These are phyloP conservation scores for Agrotis ipsilon DNA, from an alignment of 2,888 invertebrate genomes.

Conservation along the genomic window DNA sequence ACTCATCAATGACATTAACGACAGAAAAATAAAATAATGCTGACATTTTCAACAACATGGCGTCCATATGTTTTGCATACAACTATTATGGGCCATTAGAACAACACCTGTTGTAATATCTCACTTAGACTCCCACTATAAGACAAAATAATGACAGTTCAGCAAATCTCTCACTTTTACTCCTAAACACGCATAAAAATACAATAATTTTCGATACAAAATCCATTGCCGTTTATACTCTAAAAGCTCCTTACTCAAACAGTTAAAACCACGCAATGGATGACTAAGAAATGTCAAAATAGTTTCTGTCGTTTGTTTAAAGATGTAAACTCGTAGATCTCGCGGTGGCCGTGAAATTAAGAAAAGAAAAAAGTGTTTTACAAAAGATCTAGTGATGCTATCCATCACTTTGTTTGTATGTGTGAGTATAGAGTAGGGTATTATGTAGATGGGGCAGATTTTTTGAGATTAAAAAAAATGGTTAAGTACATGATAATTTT, in stretches of 20 bases:
- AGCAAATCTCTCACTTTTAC: conserved; percentile 9
- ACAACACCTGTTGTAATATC: conserved; percentile 28
- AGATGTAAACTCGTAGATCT: conserved; percentile 28
- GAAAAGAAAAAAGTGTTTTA: conserved; percentile 30
- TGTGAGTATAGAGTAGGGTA: conserved; percentile 34
- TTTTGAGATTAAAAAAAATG: background rate
- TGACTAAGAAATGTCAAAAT: conserved; percentile 10
- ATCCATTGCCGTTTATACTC: background rate
- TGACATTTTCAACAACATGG: conserved; percentile 26
- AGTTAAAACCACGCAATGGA: conserved; percentile 9
- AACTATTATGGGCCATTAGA: conserved; percentile 23
- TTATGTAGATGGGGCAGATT: conserved; percentile 17
- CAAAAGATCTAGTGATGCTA: conserved; percentile 13
- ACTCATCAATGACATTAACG: conserved; percentile 37
- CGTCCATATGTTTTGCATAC: conserved; percentile 23
- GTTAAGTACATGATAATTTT: background rate
- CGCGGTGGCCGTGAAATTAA: conserved; percentile 49
- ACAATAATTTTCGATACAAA: background rate
- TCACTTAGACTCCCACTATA: conserved; percentile 43
- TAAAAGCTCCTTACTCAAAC: fast-evolving
- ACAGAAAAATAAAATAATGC: conserved; percentile 23
- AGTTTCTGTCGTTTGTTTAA: background rate
- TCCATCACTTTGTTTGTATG: conserved; percentile 42
- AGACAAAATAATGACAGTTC: conserved; percentile 25
- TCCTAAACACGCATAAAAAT: no score